phyloP scores from a whole-genome alignment of 92 coral and sea anemone species.

The Muricea muricata region DNA sequence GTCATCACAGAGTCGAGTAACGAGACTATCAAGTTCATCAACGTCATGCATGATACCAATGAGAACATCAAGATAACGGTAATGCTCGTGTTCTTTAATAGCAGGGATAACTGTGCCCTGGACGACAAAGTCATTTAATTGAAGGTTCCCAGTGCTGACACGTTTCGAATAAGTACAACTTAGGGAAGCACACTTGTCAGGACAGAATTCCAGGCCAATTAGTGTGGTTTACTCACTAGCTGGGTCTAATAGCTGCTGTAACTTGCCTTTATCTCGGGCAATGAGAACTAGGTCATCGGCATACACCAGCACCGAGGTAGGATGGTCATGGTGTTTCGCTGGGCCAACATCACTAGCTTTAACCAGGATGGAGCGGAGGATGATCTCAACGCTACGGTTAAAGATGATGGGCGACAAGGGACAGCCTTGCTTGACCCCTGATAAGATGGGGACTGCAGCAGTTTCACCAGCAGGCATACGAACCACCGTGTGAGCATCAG shows the following conservation, averaged over 20 bases:
- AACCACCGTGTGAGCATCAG: background rate
- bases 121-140: background rate
- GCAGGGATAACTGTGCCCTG: constrained; percentile 26
- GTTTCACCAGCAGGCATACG: background rate
- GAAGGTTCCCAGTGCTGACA: background rate
- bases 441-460: background rate
- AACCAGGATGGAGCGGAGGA: background rate
- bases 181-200: constrained; percentile 40
- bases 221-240: background rate
- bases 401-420: background rate
- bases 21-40: background rate
- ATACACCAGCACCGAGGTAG: constrained; percentile 30
- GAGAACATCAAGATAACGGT: constrained; percentile 25
- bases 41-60: background rate
- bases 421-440: background rate
- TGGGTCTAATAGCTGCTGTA: constrained; percentile 36
- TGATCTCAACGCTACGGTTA: background rate
- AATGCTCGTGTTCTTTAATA: constrained; percentile 19
- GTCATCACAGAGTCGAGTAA: background rate
- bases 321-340: constrained; percentile 3
- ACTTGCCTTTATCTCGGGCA: background rate
- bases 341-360: background rate
- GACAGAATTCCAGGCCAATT: constrained; percentile 26
- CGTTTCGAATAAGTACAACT: background rate
- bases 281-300: constrained; percentile 47